Base-by-base conservation (phyloP, 1,140 invertebrate genomes). In the Scaptomyza montana region DNA sequence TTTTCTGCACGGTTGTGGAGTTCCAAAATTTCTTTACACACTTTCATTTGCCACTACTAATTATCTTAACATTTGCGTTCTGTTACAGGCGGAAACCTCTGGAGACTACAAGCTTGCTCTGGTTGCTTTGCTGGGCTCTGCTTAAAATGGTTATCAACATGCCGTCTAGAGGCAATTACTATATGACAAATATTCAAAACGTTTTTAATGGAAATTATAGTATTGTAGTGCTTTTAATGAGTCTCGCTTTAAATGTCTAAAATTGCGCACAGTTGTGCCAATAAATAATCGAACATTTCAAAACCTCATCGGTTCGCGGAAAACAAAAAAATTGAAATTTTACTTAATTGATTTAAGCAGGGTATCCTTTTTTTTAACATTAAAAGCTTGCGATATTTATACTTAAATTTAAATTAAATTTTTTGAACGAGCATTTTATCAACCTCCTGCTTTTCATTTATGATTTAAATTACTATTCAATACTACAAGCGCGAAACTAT, bases 81-180 rank as follows among this genome's bases (percentile, higher is more conserved):
- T 64, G 65, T 94, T 94, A 84, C 93, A 95, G 93, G 93, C 93
- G 67, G 95, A 96, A 87, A 96, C 95, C 7, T 95, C 95, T 25
- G 95, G 96, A 1, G 95, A 96, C 91, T 96, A 96, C 92, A 95
- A 95, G 90, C 92, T 93, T 36, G 93, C 95, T 3, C 91, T 96
- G 43, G 91, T 95, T 16, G 94, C 94, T 5, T 89, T 96, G 3
- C 92, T 95, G 63, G 93, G 92, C 36, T 76, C 62, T 51, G 86
- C 82, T 28, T 91, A 91, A 67, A 2, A 5, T 25, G 28, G 25
- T 21, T 36, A 59, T 54, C 39, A 21, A 21, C 4, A 13, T 47
- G n/a, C 7, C 33, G 33, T 9, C 1, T 9, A 9, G 33, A 36
- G 33, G 33, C 33, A 36, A 47, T 47, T 8, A 9, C 47, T 45